Percentiles rank a stretch among this genome's conserved stretches.
Conservation (phyloP, 2,797 vertebrate species). For the Pangasius macronema region DNA sequence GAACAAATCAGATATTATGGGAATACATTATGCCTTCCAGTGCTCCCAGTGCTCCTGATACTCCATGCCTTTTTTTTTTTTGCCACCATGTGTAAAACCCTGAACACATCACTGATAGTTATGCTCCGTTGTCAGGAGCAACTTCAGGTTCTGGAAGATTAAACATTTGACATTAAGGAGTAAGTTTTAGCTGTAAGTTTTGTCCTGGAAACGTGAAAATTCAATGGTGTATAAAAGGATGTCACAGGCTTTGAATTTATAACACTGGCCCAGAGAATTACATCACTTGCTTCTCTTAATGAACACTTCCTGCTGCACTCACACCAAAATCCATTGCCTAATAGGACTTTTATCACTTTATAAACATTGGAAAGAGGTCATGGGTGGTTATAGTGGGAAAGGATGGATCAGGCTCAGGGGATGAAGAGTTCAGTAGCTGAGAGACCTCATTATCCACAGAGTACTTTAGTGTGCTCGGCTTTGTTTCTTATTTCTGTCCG, state of each 20-base stretch:
- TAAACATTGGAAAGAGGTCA: slow-evolving; percentile 33
- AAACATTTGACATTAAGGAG: not conserved
- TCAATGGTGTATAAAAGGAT: slow-evolving; percentile 4
- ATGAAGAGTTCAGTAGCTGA: slow-evolving; percentile 38
- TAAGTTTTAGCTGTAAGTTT: not conserved
- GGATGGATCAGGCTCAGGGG: slow-evolving; percentile 29
- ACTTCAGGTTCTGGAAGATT: not conserved
- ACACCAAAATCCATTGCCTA: slow-evolving; percentile 25
- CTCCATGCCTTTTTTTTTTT: too few relatives aligned
- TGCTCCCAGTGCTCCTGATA: not conserved
- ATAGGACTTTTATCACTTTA: slow-evolving; percentile 38
- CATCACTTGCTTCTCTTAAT: slow-evolving; percentile 18
- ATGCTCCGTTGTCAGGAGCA: not conserved
- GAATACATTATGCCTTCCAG: not conserved
- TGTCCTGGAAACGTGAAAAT: not conserved
- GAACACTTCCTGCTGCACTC: slow-evolving; percentile 7
- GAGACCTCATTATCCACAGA: slow-evolving; percentile 25
- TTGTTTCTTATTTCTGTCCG: not conserved
- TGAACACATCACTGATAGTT: not conserved
- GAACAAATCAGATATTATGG: not conserved
- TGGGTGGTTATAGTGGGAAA: slow-evolving; percentile 28
- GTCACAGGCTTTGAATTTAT: slow-evolving; percentile 18
- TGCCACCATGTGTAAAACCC: not conserved
- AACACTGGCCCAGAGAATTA: slow-evolving; percentile 4
- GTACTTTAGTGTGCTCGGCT: not conserved